Base-by-base conservation (phyloP, 2,113 vertebrate genomes). In the Hippocampus zosterae region DNA sequence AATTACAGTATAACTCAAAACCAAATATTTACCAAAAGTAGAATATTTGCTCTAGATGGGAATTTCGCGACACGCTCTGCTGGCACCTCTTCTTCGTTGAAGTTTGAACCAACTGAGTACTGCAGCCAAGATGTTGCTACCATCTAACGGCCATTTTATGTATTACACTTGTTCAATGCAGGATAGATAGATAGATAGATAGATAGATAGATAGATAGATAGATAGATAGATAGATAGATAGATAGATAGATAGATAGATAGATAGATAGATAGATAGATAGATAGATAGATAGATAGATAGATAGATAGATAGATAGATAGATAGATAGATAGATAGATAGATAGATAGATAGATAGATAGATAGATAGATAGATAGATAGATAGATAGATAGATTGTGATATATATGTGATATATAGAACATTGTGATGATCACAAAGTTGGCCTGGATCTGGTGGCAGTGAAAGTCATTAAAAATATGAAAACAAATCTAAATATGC, bases 11-110 rank as follows among this genome's bases (percentile, higher is more conserved):
- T 10, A n/a, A 62, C n/a, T 42, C 12, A 2, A 42, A 25, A 19
- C 1, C 1, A 46, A 25, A 46, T 65, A 65, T 25, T 42, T 25
- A 46, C 41, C 41, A 44, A 23, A 25, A 10, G 18, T 33, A 13
- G 1, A 44, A n/a, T 23, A 11, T 42, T 33, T 42, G 40, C 1
- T 64, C 61, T 62, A 41, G 37, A n/a, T 41, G 37, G 2, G 42
- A 25, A 2, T 46, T 46, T 65, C 41, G 9, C 18, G 12, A 27
- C n/a, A 60, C 57, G 57, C 27, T 60, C 57, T 60, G 57, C 27
- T 37, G 57, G 16, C 57, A 16, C 6, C 7, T 65, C 63, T 65
- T 65, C 63, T 46, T 65, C 41, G 63, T 65, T 13, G n/a, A 50
- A 18, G 46, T 50, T 50, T 18, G 46, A 23, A 29, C 15, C 5